These are phyloP conservation scores for Psephotus haematonotus DNA, from an alignment of 2,113 vertebrate genomes.

Conservation along the genomic window DNA sequence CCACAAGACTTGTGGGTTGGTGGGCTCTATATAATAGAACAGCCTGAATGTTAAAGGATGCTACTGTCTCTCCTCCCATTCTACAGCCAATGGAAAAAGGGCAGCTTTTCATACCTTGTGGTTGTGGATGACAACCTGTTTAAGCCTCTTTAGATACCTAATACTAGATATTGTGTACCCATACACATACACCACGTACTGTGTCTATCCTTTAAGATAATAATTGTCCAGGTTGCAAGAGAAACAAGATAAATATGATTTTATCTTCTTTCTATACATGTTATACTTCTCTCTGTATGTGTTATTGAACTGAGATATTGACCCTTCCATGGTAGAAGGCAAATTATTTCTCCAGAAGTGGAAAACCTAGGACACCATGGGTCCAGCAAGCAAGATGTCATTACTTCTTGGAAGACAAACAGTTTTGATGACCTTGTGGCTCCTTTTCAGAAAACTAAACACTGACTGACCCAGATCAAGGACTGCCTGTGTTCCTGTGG, in stretches of 20 bases:
- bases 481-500: neutral
- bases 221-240: neutral
- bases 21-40: neutral
- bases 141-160: neutral
- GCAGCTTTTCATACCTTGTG: neutral
- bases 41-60: neutral
- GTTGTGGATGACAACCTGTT: neutral
- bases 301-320: neutral
- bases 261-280: neutral
- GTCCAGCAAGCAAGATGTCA: neutral
- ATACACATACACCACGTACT: rapidly evolving
- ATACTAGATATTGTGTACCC: rapidly evolving
- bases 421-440: neutral
- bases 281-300: neutral
- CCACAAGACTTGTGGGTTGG: neutral
- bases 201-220: neutral
- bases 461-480: neutral
- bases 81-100: rapidly evolving
- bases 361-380: neutral
- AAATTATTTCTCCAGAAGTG: neutral
- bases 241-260: neutral
- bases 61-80: neutral
- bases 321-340: neutral
- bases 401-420: neutral
- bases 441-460: neutral